A percentile compares a stretch with the other conserved stretches of the same genome.
Conservation (phyloP, 1,140 invertebrate genomes). For the Drosophila bifasciata region DNA sequence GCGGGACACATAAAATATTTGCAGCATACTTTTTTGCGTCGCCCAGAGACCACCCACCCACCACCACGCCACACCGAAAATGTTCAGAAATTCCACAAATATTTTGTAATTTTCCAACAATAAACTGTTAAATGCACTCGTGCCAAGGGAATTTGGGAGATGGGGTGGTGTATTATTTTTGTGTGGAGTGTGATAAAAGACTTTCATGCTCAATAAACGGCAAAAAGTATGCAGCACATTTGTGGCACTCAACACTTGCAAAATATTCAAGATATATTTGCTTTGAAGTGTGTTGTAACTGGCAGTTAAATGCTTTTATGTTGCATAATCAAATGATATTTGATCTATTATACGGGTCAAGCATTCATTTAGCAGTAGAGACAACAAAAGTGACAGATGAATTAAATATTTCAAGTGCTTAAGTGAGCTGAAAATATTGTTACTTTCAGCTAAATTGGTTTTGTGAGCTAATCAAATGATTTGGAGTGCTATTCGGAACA, state of each 20-base stretch:
- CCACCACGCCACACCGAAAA: too few relatives aligned
- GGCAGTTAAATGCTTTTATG: not conserved
- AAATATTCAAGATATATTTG: conserved; percentile 8
- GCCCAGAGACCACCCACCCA: too few relatives aligned
- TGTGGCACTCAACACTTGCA: conserved; percentile 27
- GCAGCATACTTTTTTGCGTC: too few relatives aligned
- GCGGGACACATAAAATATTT: conserved; percentile 1
- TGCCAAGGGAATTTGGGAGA: conserved; percentile 5
- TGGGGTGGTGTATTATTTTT: not conserved
- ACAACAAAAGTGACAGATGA: too few relatives aligned
- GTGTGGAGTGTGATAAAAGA: not conserved
- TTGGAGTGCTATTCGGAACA: not conserved
- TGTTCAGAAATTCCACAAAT: conserved; percentile 17
- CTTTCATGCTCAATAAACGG: conserved; percentile 13
- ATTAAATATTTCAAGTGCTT: too few relatives aligned
- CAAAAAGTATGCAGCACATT: conserved; percentile 34
- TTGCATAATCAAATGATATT: conserved; percentile 29
- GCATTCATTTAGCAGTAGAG: too few relatives aligned
- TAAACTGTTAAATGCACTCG: conserved; percentile 39
- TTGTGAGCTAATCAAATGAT: conserved; percentile 27
- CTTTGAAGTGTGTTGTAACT: not conserved
- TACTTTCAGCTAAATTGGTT: not conserved
- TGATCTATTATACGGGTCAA: too few relatives aligned
- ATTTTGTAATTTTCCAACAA: conserved; percentile 17
- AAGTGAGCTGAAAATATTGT: not conserved